phyloP scores from a whole-genome alignment of 2,888 invertebrate species.

The Perdita meconis region DNA sequence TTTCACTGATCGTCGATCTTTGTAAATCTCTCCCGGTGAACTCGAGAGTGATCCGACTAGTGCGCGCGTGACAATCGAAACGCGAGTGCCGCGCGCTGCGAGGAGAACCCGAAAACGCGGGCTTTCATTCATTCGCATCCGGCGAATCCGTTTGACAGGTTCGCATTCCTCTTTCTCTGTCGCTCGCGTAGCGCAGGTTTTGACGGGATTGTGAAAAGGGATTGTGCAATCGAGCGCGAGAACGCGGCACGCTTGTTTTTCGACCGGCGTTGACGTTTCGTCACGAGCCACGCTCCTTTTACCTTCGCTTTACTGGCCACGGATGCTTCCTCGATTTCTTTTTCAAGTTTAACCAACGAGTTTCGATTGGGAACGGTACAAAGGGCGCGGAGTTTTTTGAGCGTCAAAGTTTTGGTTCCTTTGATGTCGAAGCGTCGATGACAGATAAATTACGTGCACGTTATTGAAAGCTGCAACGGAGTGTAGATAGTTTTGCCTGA shows the following conservation, averaged over 20 bases:
- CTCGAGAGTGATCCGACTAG: background rate
- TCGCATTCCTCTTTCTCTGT: constrained; percentile 8
- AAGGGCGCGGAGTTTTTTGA: no score
- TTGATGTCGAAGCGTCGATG: no score
- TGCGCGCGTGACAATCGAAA: constrained; percentile 26
- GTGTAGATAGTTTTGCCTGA: no score
- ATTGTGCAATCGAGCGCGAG: constrained; percentile 22
- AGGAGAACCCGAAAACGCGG: background rate
- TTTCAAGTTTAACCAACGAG: no score
- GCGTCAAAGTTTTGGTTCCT: no score
- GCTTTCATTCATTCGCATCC: constrained; percentile 17
- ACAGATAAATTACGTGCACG: no score
- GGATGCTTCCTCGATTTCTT: no score
- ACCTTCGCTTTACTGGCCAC: background rate
- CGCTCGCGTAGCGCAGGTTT: background rate
- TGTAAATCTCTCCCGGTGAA: constrained; percentile 25
- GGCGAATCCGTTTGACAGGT: constrained; percentile 20
- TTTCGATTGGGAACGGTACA: no score
- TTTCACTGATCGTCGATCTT: background rate
- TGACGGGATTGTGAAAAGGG: constrained; percentile 13
- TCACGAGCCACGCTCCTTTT: background rate
- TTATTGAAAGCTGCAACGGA: no score
- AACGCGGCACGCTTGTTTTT: constrained; percentile 1
- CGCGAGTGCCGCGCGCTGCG: constrained; percentile 7
- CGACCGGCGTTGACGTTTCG: background rate